Evolutionary conservation across 2,113 vertebrate species (phyloP).

Genomic region (Indicator maculatus): DNA sequence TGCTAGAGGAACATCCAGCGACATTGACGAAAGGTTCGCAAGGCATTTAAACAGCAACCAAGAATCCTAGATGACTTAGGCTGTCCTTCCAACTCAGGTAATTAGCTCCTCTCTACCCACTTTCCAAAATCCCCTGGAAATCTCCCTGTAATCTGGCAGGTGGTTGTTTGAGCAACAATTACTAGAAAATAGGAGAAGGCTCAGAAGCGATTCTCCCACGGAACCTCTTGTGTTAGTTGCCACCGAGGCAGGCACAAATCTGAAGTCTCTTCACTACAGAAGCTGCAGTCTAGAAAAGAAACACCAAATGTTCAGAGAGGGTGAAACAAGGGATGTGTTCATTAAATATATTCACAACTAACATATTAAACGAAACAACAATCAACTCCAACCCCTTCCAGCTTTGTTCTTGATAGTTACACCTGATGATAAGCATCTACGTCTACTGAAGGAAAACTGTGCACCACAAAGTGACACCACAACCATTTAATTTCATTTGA

Average conservation of each 20-base stretch:
- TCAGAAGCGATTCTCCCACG: background rate
- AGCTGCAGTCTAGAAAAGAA: background rate
- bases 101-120: background rate
- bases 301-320: background rate
- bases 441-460: background rate
- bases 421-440: background rate
- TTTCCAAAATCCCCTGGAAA: conserved; percentile 13
- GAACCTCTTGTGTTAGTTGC: background rate
- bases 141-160: background rate
- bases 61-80: background rate
- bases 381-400: background rate
- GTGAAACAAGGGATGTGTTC: background rate
- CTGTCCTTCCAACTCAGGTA: background rate
- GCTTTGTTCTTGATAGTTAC: conserved; percentile 18
- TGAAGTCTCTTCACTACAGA: background rate
- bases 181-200: background rate
- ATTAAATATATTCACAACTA: background rate
- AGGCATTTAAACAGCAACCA: background rate
- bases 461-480: background rate
- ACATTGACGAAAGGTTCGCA: background rate
- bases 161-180: background rate
- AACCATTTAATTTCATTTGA: conserved; percentile 25
- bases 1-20: background rate
- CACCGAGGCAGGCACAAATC: background rate
- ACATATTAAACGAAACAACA: conserved; percentile 13